phyloP scores from a whole-genome alignment of 2,113 vertebrate genomes.

The Psophia crepitans region DNA sequence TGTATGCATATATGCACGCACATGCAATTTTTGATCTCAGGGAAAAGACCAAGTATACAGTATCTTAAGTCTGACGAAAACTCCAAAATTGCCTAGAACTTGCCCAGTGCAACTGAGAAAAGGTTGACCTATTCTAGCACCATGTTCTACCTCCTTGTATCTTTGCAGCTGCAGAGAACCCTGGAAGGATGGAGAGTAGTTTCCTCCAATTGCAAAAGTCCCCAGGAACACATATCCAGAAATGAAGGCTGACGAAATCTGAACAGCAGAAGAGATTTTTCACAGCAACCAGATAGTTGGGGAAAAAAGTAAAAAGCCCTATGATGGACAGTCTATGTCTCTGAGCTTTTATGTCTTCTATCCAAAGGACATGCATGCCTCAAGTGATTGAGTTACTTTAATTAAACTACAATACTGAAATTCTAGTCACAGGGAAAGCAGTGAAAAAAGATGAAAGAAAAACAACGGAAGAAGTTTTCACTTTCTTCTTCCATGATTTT shows the following conservation, averaged over 20 bases:
- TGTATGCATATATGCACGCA: rapidly evolving
- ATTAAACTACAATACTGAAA: not conserved
- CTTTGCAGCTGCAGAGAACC: not conserved
- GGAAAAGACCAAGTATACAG: not conserved
- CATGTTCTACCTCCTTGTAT: rapidly evolving
- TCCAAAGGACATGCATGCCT: not conserved
- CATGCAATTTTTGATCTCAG: not conserved
- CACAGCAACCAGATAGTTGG: not conserved
- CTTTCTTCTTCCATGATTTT: not conserved
- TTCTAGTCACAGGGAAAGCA: not conserved
- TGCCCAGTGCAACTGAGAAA: not conserved
- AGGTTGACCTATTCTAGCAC: not conserved
- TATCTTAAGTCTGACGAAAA: not conserved
- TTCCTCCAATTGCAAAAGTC: not conserved
- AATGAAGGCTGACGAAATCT: not conserved
- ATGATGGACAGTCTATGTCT: not conserved
- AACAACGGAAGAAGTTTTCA: not conserved
- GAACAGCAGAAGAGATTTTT: not conserved
- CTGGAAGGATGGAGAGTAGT: not conserved
- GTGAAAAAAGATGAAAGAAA: rapidly evolving
- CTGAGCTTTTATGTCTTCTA: not conserved
- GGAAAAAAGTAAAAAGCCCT: not conserved
- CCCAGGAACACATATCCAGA: not conserved
- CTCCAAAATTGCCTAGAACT: not conserved
- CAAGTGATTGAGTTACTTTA: not conserved